Base-by-base conservation (phyloP, 2,797 vertebrate species). In the Gobio occitaniae region DNA sequence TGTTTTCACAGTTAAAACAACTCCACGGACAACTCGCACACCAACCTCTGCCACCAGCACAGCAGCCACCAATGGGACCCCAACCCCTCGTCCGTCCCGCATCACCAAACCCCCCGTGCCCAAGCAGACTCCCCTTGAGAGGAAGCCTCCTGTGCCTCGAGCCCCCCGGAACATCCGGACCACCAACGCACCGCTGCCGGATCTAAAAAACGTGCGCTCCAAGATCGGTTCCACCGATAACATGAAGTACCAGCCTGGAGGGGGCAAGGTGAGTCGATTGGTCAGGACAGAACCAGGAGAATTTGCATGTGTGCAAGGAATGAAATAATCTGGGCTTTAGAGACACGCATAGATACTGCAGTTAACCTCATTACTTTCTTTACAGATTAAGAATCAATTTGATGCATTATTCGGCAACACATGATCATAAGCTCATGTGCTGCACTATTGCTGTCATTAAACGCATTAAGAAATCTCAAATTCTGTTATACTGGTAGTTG, bases 171-270 rank as follows among this genome's bases (percentile, higher is more conserved):
- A 93, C 77, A 92, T 25, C 0, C 93, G 96, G 0, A 94, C 95
- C 0, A 29, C 94, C 76, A 96, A 93, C 1, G 90, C 94, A 3
- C 94, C 95, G 0, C 93, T 93, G 78, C 97, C 97, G 0, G 97
- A 99, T 86, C 93, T 99, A 89, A 98, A 97, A 91, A 97, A 97
- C 0, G 91, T 98, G 0, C 96, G 97, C 29, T 99, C 98, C 93
- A 99, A 99, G 95, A 97, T 99, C 84, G 98, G 98, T 88, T 99
- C 98, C 94, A 99, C 96, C 84, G 97, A 98, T 95, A 99, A 99
- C 96, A 99, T 99, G 93, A 99, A 99, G 94, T 97, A 99, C 95
- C 97, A 99, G 95, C 98, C 98, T 81, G 97, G 98, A 61, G 97
- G 98, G 93, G 98, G 98, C 91, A 98, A 98, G 97, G 98, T 99